These are phyloP conservation scores for Drosophila kokeensis DNA, from an alignment of 2,888 invertebrate genomes.

Conservation along the genomic window DNA sequence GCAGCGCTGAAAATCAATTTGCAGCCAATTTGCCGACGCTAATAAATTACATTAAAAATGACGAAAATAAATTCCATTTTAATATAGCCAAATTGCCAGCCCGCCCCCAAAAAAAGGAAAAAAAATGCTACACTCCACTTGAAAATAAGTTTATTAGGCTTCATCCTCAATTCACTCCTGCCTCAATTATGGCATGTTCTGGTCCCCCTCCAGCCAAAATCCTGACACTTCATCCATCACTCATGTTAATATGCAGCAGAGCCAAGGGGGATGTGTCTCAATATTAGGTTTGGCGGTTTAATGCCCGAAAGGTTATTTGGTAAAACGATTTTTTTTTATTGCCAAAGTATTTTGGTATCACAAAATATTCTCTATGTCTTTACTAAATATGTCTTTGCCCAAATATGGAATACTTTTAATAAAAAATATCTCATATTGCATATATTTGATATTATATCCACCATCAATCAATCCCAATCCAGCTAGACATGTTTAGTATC, in stretches of 20 bases:
- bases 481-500: not conserved
- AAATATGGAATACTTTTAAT: not conserved
- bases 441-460: not conserved
- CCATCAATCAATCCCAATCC: not conserved
- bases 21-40: slow-evolving; percentile 68
- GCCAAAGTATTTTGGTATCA: not conserved
- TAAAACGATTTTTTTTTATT: not conserved
- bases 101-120: not conserved
- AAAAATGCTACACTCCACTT: slow-evolving; percentile 19
- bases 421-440: not conserved
- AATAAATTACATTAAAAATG: slow-evolving; percentile 77
- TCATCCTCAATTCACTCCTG: slow-evolving; percentile 1
- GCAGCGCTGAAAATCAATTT: slow-evolving; percentile 67
- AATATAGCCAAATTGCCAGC: slow-evolving; percentile 51
- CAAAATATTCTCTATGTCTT: not conserved
- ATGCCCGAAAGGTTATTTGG: slow-evolving; percentile 13
- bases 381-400: not conserved
- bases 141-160: slow-evolving; percentile 11
- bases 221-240: slow-evolving; percentile 67
- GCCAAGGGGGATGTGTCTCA: slow-evolving; percentile 8
- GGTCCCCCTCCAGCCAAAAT: slow-evolving; percentile 17
- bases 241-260: slow-evolving; percentile 16
- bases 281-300: slow-evolving; percentile 23
- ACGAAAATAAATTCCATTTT: slow-evolving; percentile 66
- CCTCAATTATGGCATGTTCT: slow-evolving; percentile 1